phyloP scores from a whole-genome alignment of 2,888 invertebrate species.

The Ormyrus labotus region DNA sequence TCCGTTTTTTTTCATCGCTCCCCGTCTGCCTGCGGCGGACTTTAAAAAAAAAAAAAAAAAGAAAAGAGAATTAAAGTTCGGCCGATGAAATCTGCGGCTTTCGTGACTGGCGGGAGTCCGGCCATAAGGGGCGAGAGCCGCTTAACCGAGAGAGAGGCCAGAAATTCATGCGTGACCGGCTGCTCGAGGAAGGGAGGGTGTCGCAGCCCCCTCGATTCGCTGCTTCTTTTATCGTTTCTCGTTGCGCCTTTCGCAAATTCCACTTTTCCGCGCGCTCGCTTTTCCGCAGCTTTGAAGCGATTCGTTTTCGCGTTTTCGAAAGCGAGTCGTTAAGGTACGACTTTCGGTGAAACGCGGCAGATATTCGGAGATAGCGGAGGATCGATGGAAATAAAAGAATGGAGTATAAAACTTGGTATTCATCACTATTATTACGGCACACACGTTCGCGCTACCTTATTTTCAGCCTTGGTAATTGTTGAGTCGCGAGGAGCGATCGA shows the following conservation, averaged over 20 bases:
- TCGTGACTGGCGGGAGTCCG: slow-evolving; percentile 43
- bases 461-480: no score
- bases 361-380: no score
- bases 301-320: no score
- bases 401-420: no score
- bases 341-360: no score
- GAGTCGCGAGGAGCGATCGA: no score
- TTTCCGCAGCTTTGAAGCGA: no score
- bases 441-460: no score
- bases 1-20: slow-evolving; percentile 30
- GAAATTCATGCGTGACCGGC: slow-evolving; percentile 54
- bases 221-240: neutral
- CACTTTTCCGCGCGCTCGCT: no score
- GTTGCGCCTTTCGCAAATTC: neutral
- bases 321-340: no score
- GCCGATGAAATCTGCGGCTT: slow-evolving; percentile 51
- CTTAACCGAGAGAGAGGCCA: neutral
- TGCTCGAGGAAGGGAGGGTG: slow-evolving; percentile 14
- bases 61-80: slow-evolving; percentile 45
- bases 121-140: neutral
- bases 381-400: no score
- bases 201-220: slow-evolving; percentile 24
- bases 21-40: slow-evolving; percentile 22
- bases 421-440: no score
- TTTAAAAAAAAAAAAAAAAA: slow-evolving; percentile 10